Evolutionary conservation across 2,113 vertebrate species (phyloP).

Genomic region (Eonycteris spelaea): DNA sequence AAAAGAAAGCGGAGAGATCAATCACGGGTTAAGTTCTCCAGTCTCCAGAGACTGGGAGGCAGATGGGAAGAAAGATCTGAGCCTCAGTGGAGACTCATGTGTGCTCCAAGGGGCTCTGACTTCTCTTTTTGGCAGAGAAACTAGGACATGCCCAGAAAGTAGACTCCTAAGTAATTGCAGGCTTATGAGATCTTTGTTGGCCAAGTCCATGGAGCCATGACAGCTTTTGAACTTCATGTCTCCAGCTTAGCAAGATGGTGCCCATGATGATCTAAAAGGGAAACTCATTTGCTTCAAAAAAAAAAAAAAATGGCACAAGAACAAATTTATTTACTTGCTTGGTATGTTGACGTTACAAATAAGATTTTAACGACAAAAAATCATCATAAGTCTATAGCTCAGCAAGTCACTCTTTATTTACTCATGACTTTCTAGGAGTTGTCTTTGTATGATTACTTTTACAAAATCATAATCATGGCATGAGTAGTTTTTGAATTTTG

Average conservation of each 20-base stretch:
- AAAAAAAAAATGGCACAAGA: background rate
- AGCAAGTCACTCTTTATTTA: background rate
- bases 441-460: background rate
- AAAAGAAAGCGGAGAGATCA: background rate
- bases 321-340: background rate
- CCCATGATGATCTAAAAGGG: background rate
- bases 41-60: background rate
- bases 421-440: background rate
- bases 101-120: background rate
- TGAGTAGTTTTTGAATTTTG: background rate
- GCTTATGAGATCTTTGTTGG: background rate
- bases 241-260: background rate
- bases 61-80: background rate
- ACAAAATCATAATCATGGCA: constrained; percentile 14
- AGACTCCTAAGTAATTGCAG: background rate
- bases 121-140: background rate
- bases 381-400: background rate
- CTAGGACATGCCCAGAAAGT: background rate
- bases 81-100: background rate
- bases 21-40: background rate
- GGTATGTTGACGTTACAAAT: background rate
- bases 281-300: background rate
- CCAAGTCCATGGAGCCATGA: background rate
- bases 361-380: background rate
- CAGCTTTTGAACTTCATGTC: background rate